Evolutionary conservation across 1,140 invertebrate species (phyloP).

Genomic region (Eueides isabella): DNA sequence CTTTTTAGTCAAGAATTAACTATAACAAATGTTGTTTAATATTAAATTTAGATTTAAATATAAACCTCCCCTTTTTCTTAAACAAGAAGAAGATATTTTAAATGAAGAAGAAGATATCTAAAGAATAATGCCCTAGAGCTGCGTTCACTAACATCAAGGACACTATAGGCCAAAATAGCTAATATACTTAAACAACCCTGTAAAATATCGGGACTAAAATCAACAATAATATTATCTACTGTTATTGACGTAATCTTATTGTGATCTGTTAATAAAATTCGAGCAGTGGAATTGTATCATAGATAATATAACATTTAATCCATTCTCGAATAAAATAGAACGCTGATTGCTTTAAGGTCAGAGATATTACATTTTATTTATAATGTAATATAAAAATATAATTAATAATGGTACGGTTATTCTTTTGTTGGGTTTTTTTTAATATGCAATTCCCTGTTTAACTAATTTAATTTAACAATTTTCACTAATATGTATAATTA

Average conservation of each 20-base stretch:
- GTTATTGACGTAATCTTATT: neutral
- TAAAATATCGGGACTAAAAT: neutral
- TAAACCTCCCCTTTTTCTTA: no score
- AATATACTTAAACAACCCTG: no score
- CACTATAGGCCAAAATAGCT: no score
- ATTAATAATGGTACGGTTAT: neutral
- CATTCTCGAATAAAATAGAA: conserved; percentile 35
- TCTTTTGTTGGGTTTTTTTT: neutral
- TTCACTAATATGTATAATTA: no score
- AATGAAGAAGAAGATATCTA: no score
- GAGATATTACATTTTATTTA: conserved; percentile 23
- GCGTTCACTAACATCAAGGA: no score
- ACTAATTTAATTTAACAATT: no score
- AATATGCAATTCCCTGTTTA: neutral
- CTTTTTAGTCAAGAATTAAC: no score
- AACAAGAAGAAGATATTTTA: no score
- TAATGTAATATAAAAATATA: neutral
- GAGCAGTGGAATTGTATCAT: conserved; percentile 28
- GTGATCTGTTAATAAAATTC: neutral
- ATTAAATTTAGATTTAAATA: no score
- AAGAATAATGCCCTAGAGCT: no score
- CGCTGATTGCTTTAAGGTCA: conserved; percentile 40
- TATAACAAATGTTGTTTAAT: no score
- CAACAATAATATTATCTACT: neutral
- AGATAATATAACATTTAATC: conserved; percentile 31